A percentile compares a stretch with the other conserved stretches of the same genome.
These are phyloP conservation scores for Megalops atlanticus DNA, from an alignment of 2,113 vertebrate genomes.

Conservation along the genomic window DNA sequence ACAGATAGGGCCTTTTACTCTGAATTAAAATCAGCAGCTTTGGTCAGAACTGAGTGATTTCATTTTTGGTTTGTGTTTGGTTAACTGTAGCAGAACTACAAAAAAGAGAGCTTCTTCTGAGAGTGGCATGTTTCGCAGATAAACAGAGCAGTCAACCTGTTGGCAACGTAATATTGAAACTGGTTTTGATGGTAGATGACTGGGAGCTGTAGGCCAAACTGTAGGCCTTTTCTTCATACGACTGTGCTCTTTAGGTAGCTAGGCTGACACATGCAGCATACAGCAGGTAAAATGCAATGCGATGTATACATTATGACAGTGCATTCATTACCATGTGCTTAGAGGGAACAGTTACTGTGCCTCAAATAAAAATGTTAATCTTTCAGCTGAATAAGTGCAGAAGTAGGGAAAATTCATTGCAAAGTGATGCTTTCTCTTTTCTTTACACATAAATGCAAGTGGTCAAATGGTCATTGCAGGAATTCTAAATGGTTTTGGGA, in stretches of 20 bases:
- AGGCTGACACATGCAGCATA: no score
- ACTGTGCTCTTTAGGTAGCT: not conserved
- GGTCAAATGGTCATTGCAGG: not conserved
- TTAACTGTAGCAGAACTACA: slow-evolving; percentile 9
- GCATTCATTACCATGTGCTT: no score
- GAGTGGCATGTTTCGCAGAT: not conserved
- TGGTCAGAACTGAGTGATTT: not conserved
- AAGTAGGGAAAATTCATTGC: not conserved
- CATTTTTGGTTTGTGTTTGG: not conserved
- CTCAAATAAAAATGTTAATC: no score
- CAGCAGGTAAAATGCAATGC: no score
- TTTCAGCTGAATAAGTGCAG: no score
- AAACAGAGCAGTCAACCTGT: not conserved
- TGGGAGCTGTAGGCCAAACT: not conserved
- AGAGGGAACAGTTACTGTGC: no score
- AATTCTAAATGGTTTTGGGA: no score
- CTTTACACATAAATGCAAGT: not conserved
- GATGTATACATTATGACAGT: no score
- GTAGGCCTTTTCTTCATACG: not conserved
- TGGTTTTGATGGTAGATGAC: not conserved
- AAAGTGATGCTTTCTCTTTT: no score
- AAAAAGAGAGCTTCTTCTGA: not conserved
- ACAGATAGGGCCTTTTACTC: slow-evolving; percentile 8
- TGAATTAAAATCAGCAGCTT: slow-evolving; percentile 22
- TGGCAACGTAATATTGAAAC: not conserved